Conservation (phyloP, 1,140 invertebrate species). For the Calephelis virginiensis region DNA sequence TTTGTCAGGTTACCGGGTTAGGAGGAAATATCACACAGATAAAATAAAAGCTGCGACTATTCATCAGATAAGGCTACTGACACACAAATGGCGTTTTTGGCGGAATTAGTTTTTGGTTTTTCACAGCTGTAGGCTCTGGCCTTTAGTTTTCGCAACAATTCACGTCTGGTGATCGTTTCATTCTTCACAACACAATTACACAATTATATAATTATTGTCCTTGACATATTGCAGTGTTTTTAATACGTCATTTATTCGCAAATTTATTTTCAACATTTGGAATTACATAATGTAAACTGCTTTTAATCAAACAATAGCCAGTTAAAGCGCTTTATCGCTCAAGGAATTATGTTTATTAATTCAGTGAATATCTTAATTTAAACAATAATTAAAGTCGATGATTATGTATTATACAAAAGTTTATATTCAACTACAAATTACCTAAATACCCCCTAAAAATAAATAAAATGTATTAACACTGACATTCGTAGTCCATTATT, state of each 20-base stretch:
- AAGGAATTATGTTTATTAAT: not conserved
- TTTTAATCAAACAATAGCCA: not conserved
- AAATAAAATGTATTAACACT: too few species aligned
- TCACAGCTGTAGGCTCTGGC: slow-evolving; percentile 3
- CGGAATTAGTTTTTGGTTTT: slow-evolving; percentile 20
- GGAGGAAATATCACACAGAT: slow-evolving; percentile 49
- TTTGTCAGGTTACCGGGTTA: slow-evolving; percentile 56
- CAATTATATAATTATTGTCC: slow-evolving; percentile 19
- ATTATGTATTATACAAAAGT: too few species aligned
- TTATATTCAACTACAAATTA: too few species aligned
- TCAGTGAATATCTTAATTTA: too few species aligned
- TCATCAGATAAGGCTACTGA: slow-evolving; percentile 40
- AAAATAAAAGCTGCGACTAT: slow-evolving; percentile 37
- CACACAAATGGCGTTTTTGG: slow-evolving; percentile 32
- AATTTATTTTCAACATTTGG: slow-evolving; percentile 2
- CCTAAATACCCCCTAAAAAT: too few species aligned
- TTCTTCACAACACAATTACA: slow-evolving; percentile 14
- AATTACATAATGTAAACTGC: not conserved
- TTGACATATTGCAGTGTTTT: slow-evolving; percentile 29
- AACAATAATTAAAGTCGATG: too few species aligned
- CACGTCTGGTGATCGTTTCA: slow-evolving; percentile 14
- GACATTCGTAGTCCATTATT: too few species aligned
- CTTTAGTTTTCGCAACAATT: slow-evolving; percentile 14
- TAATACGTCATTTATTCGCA: slow-evolving; percentile 10
- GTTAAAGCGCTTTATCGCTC: not conserved